These are phyloP conservation scores for Chelonus insularis DNA, from an alignment of 1,140 invertebrate species.

Conservation along the genomic window DNA sequence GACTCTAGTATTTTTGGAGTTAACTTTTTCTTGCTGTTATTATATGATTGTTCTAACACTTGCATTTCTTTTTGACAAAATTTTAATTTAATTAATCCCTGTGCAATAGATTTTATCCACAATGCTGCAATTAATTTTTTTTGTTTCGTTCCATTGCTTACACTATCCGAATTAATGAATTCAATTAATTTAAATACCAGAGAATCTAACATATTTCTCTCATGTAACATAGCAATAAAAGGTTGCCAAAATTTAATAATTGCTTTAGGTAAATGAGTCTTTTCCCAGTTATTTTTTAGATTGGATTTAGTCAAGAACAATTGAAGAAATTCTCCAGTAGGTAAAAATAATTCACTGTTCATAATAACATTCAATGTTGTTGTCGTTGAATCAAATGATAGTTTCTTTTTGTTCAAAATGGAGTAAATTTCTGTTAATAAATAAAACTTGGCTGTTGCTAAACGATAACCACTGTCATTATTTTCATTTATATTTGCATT, in stretches of 20 bases:
- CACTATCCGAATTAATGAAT: constrained; percentile 49
- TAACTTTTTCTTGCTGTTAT: constrained; percentile 28
- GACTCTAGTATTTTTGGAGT: constrained; percentile 29
- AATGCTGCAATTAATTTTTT: constrained; percentile 58
- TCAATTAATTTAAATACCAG: constrained; percentile 59
- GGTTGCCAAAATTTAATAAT: constrained; percentile 59
- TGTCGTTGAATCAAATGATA: constrained; percentile 30
- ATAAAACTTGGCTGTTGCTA: constrained; percentile 34
- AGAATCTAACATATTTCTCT: constrained; percentile 57
- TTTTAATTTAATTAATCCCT: constrained; percentile 55
- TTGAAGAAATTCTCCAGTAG: constrained; percentile 38
- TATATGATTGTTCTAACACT: constrained; percentile 37
- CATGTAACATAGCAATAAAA: constrained; percentile 59
- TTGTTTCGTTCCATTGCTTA: constrained; percentile 32
- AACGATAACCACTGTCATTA: constrained; percentile 31
- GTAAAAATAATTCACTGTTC: constrained; percentile 46
- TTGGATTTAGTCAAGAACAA: constrained; percentile 37
- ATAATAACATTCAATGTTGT: constrained; percentile 40
- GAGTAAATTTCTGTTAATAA: constrained; percentile 44
- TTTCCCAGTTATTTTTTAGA: not conserved
- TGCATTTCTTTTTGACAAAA: constrained; percentile 45
- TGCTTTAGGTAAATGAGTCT: constrained; percentile 36
- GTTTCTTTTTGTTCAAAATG: constrained; percentile 38
- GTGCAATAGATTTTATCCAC: constrained; percentile 62
- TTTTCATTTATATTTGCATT: constrained; percentile 7